These are phyloP conservation scores for Rattus rattus DNA, from an alignment of 2,113 vertebrate species.

Conservation along the genomic window DNA sequence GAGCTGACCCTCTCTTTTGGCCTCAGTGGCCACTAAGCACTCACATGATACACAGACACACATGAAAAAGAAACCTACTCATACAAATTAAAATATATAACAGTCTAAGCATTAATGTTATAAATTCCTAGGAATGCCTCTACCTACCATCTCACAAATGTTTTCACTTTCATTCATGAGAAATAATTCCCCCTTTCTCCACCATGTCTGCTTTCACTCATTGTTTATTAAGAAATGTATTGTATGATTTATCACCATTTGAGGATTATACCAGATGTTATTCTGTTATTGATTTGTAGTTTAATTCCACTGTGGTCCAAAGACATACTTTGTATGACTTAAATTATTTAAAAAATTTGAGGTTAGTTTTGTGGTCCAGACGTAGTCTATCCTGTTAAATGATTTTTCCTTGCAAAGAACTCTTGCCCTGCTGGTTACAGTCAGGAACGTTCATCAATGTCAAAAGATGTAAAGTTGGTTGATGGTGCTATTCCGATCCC, in stretches of 20 bases:
- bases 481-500: neutral
- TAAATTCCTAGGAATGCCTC: neutral
- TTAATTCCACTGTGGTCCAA: slow-evolving; percentile 5
- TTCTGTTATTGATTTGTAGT: slow-evolving; percentile 18
- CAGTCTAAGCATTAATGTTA: neutral
- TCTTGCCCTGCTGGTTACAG: neutral
- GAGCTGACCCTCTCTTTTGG: neutral
- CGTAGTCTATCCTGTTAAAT: neutral
- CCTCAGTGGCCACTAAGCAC: neutral
- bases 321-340: slow-evolving; percentile 30
- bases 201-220: neutral
- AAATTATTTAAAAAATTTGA: neutral
- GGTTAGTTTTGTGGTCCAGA: slow-evolving; percentile 22
- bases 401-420: neutral
- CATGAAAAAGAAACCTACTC: neutral
- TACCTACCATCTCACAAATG: neutral
- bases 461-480: neutral
- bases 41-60: neutral
- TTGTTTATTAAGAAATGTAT: neutral
- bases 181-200: neutral
- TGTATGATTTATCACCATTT: neutral
- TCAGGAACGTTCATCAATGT: neutral
- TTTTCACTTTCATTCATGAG: neutral
- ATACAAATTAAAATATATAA: neutral
- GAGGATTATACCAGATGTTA: neutral